Percentiles rank a stretch among this genome's conserved stretches.
Evolutionary conservation across 2,113 vertebrate genomes (phyloP).

Genomic region (Pantherophis guttatus): DNA sequence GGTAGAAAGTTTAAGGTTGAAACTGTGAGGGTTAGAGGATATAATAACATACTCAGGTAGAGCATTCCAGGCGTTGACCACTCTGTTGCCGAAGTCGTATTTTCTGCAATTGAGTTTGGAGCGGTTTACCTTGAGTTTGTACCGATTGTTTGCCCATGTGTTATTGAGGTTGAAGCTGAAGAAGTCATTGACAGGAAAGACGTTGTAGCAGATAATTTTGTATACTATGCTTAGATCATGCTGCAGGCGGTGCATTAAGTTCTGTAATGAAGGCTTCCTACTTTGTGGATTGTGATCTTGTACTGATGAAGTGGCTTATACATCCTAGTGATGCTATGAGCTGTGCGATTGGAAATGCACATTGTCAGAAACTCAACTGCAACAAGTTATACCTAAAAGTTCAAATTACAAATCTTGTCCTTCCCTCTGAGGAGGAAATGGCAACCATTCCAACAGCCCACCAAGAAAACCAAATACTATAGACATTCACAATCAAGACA

Average conservation of each 20-base stretch:
- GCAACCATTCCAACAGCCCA: background rate
- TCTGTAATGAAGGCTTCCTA: background rate
- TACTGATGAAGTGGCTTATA: background rate
- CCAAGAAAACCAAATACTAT: background rate
- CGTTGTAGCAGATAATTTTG: no score
- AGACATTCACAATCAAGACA: background rate
- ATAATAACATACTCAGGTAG: no score
- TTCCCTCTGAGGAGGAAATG: background rate
- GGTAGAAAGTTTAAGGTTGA: no score
- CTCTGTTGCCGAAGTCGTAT: no score
- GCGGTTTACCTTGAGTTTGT: no score
- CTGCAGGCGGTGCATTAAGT: background rate
- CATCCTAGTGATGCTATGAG: background rate
- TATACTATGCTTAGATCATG: no score
- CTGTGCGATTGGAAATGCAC: background rate
- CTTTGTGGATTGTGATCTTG: background rate
- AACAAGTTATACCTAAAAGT: background rate
- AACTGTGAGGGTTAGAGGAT: no score
- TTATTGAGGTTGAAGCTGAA: no score
- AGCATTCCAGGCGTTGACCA: no score
- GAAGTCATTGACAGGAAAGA: no score
- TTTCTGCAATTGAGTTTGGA: no score
- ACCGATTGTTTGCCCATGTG: no score
- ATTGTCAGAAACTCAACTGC: background rate
- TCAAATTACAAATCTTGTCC: background rate